These are phyloP conservation scores for Petroica traversi DNA, from an alignment of 2,113 vertebrate genomes.

Conservation along the genomic window DNA sequence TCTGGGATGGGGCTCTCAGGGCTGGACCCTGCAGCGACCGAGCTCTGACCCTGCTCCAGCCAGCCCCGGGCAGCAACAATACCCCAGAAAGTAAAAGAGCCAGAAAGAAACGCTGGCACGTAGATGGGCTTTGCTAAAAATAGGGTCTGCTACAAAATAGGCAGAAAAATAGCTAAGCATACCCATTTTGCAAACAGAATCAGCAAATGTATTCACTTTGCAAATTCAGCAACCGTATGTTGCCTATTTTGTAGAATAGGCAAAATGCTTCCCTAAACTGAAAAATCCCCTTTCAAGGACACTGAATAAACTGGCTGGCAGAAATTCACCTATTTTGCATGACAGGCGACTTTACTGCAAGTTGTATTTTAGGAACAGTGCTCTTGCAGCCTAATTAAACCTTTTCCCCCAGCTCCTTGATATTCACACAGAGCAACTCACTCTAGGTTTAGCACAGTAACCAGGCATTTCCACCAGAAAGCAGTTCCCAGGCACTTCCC, in stretches of 20 bases:
- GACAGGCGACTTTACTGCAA: not conserved
- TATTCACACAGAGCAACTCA: not conserved
- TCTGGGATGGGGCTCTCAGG: not conserved
- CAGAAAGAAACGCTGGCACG: not conserved
- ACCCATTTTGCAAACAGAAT: conserved; percentile 62
- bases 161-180: conserved; percentile 61
- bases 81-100: conserved; percentile 10
- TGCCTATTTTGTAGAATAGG: conserved; percentile 62
- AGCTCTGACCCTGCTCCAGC: conserved; percentile 19
- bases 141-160: conserved; percentile 49
- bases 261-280: conserved; percentile 65
- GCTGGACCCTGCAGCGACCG: not conserved
- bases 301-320: conserved; percentile 48
- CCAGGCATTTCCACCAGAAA: not conserved
- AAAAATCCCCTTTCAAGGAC: conserved; percentile 70
- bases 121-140: conserved; percentile 58
- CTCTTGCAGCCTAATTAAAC: conserved; percentile 20
- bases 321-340: conserved; percentile 64
- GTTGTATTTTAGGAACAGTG: not conserved
- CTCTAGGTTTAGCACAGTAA: not conserved
- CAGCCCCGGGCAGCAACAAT: not conserved
- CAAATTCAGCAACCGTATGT: conserved; percentile 63
- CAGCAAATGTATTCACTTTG: conserved; percentile 65
- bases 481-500: not conserved
- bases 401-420: conserved; percentile 20